phyloP scores from a whole-genome alignment of 2,797 vertebrate genomes.

The Phrynocephalus forsythii region DNA sequence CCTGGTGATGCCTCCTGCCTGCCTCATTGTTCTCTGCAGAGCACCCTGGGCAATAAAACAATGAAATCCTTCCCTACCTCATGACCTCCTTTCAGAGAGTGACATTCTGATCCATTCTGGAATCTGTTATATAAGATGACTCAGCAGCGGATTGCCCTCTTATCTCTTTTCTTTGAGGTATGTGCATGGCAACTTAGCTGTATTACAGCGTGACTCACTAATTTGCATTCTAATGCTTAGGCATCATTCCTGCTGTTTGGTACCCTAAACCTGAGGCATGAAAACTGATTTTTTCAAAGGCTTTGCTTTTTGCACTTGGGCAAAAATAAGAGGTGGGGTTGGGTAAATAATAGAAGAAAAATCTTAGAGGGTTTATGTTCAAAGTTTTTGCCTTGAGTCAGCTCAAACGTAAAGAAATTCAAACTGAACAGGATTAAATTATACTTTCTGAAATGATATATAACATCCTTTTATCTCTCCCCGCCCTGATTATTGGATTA shows the following conservation, averaged over 20 bases:
- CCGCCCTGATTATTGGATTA: conserved; percentile 16
- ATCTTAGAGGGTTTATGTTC: conserved; percentile 38
- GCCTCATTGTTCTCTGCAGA: not conserved
- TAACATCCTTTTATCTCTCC: not conserved
- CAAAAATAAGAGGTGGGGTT: conserved; percentile 34
- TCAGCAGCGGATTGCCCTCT: not conserved
- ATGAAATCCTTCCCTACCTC: not conserved
- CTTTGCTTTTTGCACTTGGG: conserved; percentile 30
- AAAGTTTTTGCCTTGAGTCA: conserved; percentile 47
- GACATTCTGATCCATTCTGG: not conserved
- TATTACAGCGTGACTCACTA: not conserved
- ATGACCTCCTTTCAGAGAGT: not conserved
- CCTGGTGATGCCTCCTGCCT: not conserved
- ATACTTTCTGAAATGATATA: not conserved
- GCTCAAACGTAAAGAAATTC: conserved; percentile 48
- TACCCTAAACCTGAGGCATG: conserved; percentile 22
- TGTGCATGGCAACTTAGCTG: not conserved
- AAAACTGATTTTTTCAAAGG: conserved; percentile 29
- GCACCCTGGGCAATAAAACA: not conserved
- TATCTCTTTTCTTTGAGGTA: conserved; percentile 5
- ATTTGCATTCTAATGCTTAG: conserved; percentile 36
- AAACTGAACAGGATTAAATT: not conserved
- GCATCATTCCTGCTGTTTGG: conserved; percentile 2
- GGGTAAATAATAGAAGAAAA: not conserved
- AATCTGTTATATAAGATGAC: conserved; percentile 6